Base-by-base conservation (phyloP, 2,888 invertebrate species). In the Heliconius cydno region DNA sequence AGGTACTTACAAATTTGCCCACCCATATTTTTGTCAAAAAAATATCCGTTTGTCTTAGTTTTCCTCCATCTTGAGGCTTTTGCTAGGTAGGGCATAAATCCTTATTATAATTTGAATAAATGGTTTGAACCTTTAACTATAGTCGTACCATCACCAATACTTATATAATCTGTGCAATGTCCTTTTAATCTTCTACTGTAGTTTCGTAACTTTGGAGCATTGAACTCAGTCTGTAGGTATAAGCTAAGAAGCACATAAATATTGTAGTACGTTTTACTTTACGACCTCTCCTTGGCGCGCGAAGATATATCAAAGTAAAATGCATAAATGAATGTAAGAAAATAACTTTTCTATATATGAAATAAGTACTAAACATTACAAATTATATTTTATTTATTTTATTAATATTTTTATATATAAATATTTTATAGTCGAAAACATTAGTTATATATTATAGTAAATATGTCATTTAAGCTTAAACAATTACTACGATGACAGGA, bases 141-240 rank as follows among this genome's bases (percentile, higher is more conserved):
- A 1, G 25, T 25, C 25, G 67, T n/a, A 10, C n/a, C 6, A 52
- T 6, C 7, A 10, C 10, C 57, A 52, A 52, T 70, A 28, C 28
- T 46, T 15, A 7, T 70, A 28, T 46, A 30, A 30, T 30, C 15
- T 28, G 46, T 46, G 1, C 10, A 52, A 46, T 57, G 19, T 34
- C 60, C 9, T 15, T 25, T 60, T 60, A 25, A 38, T 46, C 15
- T 60, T 60, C 25, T 34, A 34, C n/a, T 60, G n/a, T 15, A 15
- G 34, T 60, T 9, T 60, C n/a, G 13, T 38, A 38, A 73, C 15
- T 38, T 34, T 13, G 13, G 72, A n/a, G 5, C 72, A 72, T 57
- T 72, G 72, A 72, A 72, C 72, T 72, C 19, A 6, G 22, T 34
- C n/a, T 72, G 13, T 72, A 57, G 57, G 57, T 57, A 71, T 52